Evolutionary conservation across 2,888 invertebrate genomes (phyloP).

Genomic region (Anticlea derivata): DNA sequence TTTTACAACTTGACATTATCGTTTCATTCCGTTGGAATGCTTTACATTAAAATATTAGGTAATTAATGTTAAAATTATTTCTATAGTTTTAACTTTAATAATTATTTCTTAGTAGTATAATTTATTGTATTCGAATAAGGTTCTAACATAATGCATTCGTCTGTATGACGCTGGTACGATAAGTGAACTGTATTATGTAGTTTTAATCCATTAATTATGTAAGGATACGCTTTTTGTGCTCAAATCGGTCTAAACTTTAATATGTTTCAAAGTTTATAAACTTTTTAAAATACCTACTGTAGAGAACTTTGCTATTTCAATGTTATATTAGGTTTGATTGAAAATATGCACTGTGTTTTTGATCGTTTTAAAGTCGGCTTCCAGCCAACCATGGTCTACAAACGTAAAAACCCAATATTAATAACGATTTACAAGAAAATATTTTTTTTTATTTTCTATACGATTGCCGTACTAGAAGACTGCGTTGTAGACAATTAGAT

Average conservation of each 20-base stretch:
- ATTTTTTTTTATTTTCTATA: too few species aligned
- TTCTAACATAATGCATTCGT: slow-evolving; percentile 72
- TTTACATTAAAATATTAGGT: slow-evolving; percentile 46
- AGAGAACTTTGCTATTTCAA: slow-evolving; percentile 49
- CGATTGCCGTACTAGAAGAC: too few species aligned
- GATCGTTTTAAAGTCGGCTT: too few species aligned
- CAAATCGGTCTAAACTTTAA: slow-evolving; percentile 75
- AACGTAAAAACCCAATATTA: too few species aligned
- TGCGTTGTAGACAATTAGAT: too few species aligned
- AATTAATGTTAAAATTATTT: slow-evolving; percentile 60
- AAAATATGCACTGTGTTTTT: too few species aligned
- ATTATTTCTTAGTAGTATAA: slow-evolving; percentile 64
- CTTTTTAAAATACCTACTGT: slow-evolving; percentile 43
- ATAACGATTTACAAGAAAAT: too few species aligned
- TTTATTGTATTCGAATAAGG: slow-evolving; percentile 72
- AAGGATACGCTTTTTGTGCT: slow-evolving; percentile 78
- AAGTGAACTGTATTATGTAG: slow-evolving; percentile 59
- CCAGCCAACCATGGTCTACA: too few species aligned
- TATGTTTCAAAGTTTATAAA: slow-evolving; percentile 40
- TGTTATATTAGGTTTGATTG: slow-evolving; percentile 35
- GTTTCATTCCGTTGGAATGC: slow-evolving; percentile 59
- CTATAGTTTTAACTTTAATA: slow-evolving; percentile 62
- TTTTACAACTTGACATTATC: slow-evolving; percentile 46
- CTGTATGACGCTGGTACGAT: slow-evolving; percentile 76
- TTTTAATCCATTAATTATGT: slow-evolving; percentile 46